These are phyloP conservation scores for Tethya wilhelma DNA, from an alignment of 37 sponge, comb jelly and placozoan genomes.

Conservation along the genomic window DNA sequence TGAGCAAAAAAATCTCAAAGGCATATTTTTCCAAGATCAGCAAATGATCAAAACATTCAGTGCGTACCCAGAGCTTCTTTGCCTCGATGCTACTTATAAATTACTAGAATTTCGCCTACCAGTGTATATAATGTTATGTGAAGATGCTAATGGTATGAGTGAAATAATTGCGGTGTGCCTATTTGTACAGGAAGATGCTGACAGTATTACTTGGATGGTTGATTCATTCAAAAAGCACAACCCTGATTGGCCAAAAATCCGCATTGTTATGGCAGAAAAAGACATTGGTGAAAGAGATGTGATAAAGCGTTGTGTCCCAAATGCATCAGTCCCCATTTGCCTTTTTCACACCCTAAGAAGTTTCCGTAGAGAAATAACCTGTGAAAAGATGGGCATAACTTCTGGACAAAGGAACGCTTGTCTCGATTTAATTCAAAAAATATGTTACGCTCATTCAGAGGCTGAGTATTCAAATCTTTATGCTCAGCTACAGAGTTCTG, in stretches of 20 bases:
- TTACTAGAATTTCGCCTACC: conserved; percentile 41
- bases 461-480: conserved; percentile 50
- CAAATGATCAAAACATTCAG: no score
- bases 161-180: conserved; percentile 40
- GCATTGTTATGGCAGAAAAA: conserved; percentile 68
- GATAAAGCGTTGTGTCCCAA: conserved; percentile 24
- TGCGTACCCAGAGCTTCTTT: no score
- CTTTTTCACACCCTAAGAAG: conserved; percentile 57
- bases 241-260: conserved; percentile 10
- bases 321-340: conserved; percentile 58
- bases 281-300: conserved; percentile 55
- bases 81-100: no score
- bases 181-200: conserved; percentile 3
- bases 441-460: conserved; percentile 51
- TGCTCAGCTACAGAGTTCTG: conserved; percentile 4
- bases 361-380: conserved; percentile 55
- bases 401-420: conserved; percentile 34
- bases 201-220: conserved; percentile 49
- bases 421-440: conserved; percentile 52
- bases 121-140: conserved; percentile 34
- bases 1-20: no score
- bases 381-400: conserved; percentile 58
- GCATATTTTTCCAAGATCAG: no score
- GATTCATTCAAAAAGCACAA: conserved; percentile 48
- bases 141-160: conserved; percentile 65